phyloP scores from a whole-genome alignment of 2,113 vertebrate genomes.

The Rallus limicola region DNA sequence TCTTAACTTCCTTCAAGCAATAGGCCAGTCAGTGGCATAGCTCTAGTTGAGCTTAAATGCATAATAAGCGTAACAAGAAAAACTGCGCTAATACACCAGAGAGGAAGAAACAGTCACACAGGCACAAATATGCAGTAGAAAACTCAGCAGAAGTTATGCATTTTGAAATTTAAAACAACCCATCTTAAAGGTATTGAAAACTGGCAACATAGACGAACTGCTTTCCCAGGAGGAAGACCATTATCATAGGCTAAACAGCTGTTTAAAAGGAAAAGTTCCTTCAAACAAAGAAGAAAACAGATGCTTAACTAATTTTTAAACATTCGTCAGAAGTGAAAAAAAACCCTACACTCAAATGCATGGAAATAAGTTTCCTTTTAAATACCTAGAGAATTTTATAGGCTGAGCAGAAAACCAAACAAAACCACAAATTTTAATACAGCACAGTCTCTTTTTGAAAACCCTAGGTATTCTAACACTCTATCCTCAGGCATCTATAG shows the following conservation, averaged over 20 bases:
- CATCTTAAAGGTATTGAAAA: neutral
- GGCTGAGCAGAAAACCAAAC: neutral
- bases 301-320: constrained; percentile 47
- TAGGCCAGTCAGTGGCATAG: neutral
- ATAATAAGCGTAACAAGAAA: neutral
- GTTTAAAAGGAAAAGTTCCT: constrained; percentile 5
- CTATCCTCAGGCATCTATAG: neutral
- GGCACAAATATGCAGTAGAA: neutral
- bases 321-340: neutral
- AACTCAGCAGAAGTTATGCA: neutral
- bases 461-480: neutral
- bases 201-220: neutral
- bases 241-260: constrained; percentile 27
- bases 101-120: neutral
- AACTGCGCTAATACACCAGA: neutral
- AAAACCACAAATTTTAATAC: neutral
- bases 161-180: neutral
- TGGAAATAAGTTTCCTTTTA: constrained; percentile 22
- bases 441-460: neutral
- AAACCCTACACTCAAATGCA: neutral
- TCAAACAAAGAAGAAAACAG: constrained; percentile 25
- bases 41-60: neutral
- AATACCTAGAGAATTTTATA: neutral
- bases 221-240: constrained; percentile 8
- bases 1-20: neutral